Conservation (phyloP, 1,140 invertebrate genomes). For the Melanaphis sacchari region DNA sequence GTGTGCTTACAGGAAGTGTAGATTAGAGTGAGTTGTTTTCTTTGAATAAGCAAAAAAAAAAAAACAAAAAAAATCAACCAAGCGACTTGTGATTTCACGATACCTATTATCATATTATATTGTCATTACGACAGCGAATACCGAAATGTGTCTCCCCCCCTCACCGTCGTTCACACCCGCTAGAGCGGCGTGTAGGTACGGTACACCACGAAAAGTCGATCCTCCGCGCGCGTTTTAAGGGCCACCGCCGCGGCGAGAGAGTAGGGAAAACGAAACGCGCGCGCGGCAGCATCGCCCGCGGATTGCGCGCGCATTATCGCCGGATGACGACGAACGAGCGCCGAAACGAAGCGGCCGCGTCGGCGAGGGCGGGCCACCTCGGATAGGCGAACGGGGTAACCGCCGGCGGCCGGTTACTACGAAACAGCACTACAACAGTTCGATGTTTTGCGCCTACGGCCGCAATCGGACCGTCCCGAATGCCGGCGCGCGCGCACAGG, state of each 20-base stretch:
- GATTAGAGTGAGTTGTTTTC: neutral
- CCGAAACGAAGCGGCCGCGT: neutral
- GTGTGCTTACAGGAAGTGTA: too few species aligned
- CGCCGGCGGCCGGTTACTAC: neutral
- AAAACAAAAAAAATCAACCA: neutral
- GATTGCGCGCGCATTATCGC: neutral
- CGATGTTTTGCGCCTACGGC: slow-evolving; percentile 47
- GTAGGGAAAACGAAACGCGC: neutral
- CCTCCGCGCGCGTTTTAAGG: neutral
- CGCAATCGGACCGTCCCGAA: neutral
- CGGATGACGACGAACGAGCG: neutral
- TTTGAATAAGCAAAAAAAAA: neutral
- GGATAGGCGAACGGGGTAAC: neutral
- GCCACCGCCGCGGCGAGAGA: neutral
- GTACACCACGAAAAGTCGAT: neutral
- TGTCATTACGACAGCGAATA: neutral
- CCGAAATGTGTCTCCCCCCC: neutral
- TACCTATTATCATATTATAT: neutral
- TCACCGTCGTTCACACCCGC: neutral
- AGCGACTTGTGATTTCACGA: too few species aligned
- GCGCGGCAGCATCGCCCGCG: neutral
- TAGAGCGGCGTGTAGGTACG: neutral
- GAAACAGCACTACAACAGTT: slow-evolving; percentile 22
- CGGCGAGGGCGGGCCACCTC: neutral
- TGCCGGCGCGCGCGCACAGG: neutral